phyloP scores from a whole-genome alignment of 2,888 invertebrate genomes.

The Diaphora mendica region DNA sequence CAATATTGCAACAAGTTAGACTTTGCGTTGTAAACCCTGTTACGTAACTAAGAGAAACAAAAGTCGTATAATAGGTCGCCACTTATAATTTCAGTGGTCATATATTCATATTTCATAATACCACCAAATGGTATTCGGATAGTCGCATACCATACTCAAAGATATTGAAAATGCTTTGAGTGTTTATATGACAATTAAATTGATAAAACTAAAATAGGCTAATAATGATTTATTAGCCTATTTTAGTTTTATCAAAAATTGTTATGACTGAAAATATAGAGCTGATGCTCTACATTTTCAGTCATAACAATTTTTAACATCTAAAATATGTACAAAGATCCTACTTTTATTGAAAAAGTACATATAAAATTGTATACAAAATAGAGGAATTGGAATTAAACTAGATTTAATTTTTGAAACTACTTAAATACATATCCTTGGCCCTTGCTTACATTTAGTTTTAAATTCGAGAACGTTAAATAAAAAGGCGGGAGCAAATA shows the following conservation, averaged over 20 bases:
- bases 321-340: too few species aligned
- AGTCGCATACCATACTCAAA: neutral
- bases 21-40: too few species aligned
- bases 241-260: too few species aligned
- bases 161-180: neutral
- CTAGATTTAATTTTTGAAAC: neutral
- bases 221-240: too few species aligned
- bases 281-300: neutral
- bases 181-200: neutral
- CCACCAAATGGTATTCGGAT: neutral
- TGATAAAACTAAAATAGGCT: neutral
- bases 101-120: neutral
- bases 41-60: neutral
- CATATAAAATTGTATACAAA: too few species aligned
- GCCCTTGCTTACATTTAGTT: too few species aligned
- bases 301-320: neutral
- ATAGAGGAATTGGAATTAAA: neutral
- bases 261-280: too few species aligned
- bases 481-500: too few species aligned
- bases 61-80: too few species aligned
- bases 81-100: too few species aligned
- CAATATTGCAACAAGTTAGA: neutral
- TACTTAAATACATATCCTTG: neutral
- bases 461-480: too few species aligned
- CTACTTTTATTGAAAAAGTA: too few species aligned